Conservation (phyloP, 2,797 vertebrate genomes). For the Kryptolebias ocellatus region DNA sequence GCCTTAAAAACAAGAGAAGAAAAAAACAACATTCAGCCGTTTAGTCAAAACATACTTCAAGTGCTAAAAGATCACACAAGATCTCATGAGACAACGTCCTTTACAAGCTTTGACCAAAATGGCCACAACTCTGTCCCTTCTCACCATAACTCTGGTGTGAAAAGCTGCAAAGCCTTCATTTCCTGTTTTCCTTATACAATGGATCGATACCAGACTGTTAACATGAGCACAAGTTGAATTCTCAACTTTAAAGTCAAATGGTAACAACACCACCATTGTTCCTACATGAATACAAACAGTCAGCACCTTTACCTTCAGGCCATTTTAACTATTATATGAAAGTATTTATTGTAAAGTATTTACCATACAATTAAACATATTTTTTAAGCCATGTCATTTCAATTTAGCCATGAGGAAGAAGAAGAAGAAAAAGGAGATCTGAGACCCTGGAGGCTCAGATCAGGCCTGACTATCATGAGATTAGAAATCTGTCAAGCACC, state of each 20-base stretch:
- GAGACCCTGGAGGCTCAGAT: slow-evolving; percentile 22
- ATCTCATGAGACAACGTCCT: no score
- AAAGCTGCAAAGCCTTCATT: neutral
- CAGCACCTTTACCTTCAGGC: slow-evolving; percentile 9
- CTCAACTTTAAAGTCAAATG: neutral
- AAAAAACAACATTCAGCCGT: neutral
- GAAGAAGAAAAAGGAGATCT: no score
- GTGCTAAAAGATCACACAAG: no score
- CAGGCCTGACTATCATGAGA: slow-evolving; percentile 72
- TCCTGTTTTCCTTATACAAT: neutral
- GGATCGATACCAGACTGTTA: no score
- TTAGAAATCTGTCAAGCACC: slow-evolving; percentile 60
- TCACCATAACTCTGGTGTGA: no score
- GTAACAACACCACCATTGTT: slow-evolving; percentile 14
- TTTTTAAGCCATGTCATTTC: no score
- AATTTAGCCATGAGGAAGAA: no score
- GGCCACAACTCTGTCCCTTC: no score
- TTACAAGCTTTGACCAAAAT: no score
- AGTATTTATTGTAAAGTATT: slow-evolving; percentile 31
- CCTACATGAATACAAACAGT: slow-evolving; percentile 5
- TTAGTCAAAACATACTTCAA: no score
- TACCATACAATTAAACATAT: slow-evolving; percentile 17
- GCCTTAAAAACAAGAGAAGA: slow-evolving; percentile 51
- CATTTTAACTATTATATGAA: slow-evolving; percentile 10
- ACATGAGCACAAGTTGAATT: neutral